These are phyloP conservation scores for Ctenosaura bakeri DNA, from an alignment of 2,797 vertebrate species.

Conservation along the genomic window DNA sequence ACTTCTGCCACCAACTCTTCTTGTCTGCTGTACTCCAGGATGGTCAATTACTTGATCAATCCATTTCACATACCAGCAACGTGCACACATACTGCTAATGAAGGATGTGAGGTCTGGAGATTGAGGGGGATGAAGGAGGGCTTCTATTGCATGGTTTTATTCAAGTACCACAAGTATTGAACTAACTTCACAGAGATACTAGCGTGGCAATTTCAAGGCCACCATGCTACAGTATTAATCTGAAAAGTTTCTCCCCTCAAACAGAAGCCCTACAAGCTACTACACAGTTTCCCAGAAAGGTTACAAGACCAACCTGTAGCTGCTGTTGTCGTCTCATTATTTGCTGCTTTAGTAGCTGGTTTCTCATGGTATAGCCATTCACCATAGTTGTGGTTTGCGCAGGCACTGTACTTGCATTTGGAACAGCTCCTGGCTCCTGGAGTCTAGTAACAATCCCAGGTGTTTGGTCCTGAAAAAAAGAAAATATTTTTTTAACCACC, in stretches of 20 bases:
- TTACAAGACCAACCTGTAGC: constrained; percentile 45
- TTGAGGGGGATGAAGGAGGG: not conserved
- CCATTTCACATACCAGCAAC: not conserved
- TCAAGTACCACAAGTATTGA: not conserved
- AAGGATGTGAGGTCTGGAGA: not conserved
- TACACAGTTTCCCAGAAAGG: not conserved
- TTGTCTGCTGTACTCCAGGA: not conserved
- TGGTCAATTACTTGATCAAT: not conserved
- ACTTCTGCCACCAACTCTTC: not conserved
- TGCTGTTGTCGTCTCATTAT: constrained; percentile 77
- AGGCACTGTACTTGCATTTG: constrained; percentile 69
- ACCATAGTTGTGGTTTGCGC: constrained; percentile 59
- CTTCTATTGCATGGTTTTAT: not conserved
- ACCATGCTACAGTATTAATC: not conserved
- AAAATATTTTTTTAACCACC: constrained; percentile 54
- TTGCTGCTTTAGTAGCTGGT: constrained; percentile 83
- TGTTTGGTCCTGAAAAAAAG: constrained; percentile 80
- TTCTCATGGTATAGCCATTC: constrained; percentile 79
- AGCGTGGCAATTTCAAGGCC: not conserved
- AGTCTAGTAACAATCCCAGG: constrained; percentile 80
- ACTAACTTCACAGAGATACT: not conserved
- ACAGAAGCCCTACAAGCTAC: not conserved
- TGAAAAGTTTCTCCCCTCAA: no score
- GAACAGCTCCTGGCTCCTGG: constrained; percentile 79
- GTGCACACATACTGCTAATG: no score